These are phyloP conservation scores for Resseliella maxima DNA, from an alignment of 2,888 invertebrate genomes.

Conservation along the genomic window DNA sequence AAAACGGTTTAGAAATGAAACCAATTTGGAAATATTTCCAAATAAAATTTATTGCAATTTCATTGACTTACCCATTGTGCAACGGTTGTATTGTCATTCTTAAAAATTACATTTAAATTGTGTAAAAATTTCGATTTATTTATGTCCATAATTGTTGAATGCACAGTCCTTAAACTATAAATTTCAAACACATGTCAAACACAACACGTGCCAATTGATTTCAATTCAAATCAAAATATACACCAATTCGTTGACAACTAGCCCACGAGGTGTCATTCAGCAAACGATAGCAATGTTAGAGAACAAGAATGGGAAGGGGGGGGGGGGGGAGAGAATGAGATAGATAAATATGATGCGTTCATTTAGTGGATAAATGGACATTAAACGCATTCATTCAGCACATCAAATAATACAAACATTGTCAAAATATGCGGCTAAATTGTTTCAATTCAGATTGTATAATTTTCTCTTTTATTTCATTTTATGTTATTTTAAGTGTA, in stretches of 20 bases:
- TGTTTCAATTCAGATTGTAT: too few relatives aligned
- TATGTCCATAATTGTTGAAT: neutral
- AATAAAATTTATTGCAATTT: neutral
- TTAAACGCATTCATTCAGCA: neutral
- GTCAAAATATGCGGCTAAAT: too few relatives aligned
- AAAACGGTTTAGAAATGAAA: too few relatives aligned
- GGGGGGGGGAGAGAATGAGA: too few relatives aligned
- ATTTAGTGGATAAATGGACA: neutral
- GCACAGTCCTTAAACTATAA: neutral
- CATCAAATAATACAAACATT: neutral
- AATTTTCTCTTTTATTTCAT: neutral
- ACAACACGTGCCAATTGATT: neutral
- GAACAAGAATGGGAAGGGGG: too few relatives aligned
- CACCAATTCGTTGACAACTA: neutral
- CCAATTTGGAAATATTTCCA: neutral
- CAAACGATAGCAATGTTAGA: neutral
- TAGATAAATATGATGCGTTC: neutral
- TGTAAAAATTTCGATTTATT: constrained; percentile 17
- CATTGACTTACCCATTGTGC: constrained; percentile 14
- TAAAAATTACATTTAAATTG: neutral
- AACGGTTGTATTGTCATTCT: neutral
- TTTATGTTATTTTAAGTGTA: neutral
- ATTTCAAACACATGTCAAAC: constrained; percentile 36
- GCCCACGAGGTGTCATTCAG: neutral
- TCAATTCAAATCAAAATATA: neutral